Base-by-base conservation (phyloP, 1,140 invertebrate species). In the Sycophaga agraensis region DNA sequence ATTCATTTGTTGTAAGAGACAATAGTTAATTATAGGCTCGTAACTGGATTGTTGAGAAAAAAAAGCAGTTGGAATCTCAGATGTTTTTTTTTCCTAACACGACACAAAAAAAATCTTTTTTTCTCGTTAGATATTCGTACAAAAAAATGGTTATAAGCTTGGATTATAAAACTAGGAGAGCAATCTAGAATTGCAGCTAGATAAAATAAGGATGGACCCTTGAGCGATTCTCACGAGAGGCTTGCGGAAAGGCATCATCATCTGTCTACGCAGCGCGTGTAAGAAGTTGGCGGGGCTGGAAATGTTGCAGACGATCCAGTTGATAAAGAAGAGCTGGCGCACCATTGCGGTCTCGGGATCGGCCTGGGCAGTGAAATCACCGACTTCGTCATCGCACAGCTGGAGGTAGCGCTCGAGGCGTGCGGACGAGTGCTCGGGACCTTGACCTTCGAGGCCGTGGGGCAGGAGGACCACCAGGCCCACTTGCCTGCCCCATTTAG, bases 401-500 rank as follows among this genome's bases (percentile, higher is more conserved):
- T 92, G 89, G 34, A 96, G 79, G 74, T 91, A 95, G 59, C 93
- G 80, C 76, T 95, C 93, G n/a, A 90, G 76, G 42, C 91, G 81
- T 8, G 85, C 90, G 65, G 87, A 90, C 1, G 90, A 93, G 76
- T 96, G 93, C 76, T 96, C 93, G 3, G 93, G 92, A 19, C 93
- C 93, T 84, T 91, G 91, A 62, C 91, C 93, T 79, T 96, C 93
- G 77, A 93, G 87, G 8, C 94, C 94, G 73, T 97, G 94, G 2
- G 94, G 94, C 28, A 96, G 74, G n/a, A 94, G 81, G 63, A 94
- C 71, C 1, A 93, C 89, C 24, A 97, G 66, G 31, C 91, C 92
- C 59, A 87, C 87, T 78, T 94, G 91, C 53, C 91, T 82, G 5
- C 89, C 84, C 93, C 92, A 95, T 79, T 95, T 95, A 54, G 86